These are phyloP conservation scores for Oreochromis aureus DNA, from an alignment of 2,113 vertebrate species.

Conservation along the genomic window DNA sequence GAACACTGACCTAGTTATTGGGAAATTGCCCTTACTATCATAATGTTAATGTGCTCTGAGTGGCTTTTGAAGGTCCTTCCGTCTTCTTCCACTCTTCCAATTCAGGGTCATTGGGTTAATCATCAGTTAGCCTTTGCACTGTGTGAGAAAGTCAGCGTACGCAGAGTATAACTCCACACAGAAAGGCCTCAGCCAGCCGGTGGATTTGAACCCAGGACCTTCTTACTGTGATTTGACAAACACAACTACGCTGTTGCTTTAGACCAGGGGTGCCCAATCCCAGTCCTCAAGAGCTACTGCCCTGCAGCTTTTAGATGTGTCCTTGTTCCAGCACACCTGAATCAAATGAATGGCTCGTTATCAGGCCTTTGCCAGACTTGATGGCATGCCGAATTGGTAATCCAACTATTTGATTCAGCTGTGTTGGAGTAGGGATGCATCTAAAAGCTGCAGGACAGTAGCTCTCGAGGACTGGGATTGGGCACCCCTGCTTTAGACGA, in stretches of 20 bases:
- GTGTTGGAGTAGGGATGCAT: too few relatives aligned
- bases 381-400: too few relatives aligned
- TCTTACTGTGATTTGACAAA: background rate
- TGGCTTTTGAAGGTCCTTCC: background rate
- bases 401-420: too few relatives aligned
- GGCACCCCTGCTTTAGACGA: background rate
- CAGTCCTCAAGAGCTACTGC: too few relatives aligned
- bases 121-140: background rate
- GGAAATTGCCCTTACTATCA: background rate
- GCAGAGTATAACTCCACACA: background rate
- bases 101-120: background rate
- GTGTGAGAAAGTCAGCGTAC: background rate
- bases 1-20: background rate
- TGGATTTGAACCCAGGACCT: background rate
- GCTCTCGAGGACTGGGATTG: too few relatives aligned
- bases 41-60: background rate
- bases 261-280: too few relatives aligned
- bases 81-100: fast-evolving
- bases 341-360: too few relatives aligned
- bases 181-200: background rate
- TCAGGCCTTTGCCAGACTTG: too few relatives aligned
- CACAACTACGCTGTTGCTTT: background rate
- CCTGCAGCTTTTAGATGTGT: too few relatives aligned
- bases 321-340: too few relatives aligned
- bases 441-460: too few relatives aligned